Base-by-base conservation (phyloP, 2,797 vertebrate genomes). In the Crocodylus rhombifer region DNA sequence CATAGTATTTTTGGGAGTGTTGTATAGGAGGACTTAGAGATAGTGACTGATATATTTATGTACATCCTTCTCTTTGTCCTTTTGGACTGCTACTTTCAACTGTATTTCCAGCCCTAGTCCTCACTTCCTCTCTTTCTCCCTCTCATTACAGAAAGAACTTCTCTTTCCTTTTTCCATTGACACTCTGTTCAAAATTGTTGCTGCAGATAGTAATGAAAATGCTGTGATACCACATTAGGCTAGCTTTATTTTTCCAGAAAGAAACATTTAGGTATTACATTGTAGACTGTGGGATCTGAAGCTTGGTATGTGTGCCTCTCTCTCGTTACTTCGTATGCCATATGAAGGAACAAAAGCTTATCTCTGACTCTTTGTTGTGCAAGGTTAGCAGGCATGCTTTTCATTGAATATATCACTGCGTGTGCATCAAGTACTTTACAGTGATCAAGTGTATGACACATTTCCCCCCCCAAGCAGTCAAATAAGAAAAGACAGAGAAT, bases 401-500 rank as follows among this genome's bases (percentile, higher is more conserved):
- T 77, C 81, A 83, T 74, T 62, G 91, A 94, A 91, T 30, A 55
- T 1, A 4, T 18, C 77, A 20, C 33, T 36, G 30, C 36, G 36
- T 51, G 67, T 69, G 30, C 33, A 69, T 23, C 20, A 69, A 69
- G 30, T 69, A 20, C 77, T 88, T 94, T 77, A 91, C 85, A 93
- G 90, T 77, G 82, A 96, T 93, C 87, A 94, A 96, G 82, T 63
- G 23, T 26, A 14, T 74, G 94, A 67, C 84, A 88, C 71, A 71
- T 94, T 91, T 93, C 94, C 94, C 92, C 92, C 95, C 87, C 93
- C 65, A 90, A 94, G 95, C 92, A 94, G 71, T 20, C 10, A 16
- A 81, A 91, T 75, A 88, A 55, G 55, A 87, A 77, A 91, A 77
- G 82, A 65, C 71, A 74, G 77, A 3, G 77, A 86, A 94, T 74